Conservation (phyloP, 2,113 vertebrate species). For the Origma solitaria region DNA sequence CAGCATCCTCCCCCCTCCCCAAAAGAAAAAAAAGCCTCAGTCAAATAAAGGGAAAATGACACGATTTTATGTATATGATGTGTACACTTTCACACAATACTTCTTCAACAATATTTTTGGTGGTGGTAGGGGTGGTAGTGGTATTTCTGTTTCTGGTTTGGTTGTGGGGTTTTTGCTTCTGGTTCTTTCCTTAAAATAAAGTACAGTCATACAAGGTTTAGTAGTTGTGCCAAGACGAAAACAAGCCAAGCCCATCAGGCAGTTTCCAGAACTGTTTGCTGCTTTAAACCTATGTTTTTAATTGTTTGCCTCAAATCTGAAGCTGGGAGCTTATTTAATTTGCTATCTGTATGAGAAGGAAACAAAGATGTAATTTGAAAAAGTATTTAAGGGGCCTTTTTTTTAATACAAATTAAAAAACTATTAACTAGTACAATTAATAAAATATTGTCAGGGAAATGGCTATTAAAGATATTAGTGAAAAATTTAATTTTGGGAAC, state of each 20-base stretch:
- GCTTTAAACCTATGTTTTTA: background rate
- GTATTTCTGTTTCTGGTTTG: background rate
- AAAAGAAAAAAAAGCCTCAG: background rate
- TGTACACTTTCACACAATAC: background rate
- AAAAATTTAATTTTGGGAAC: background rate
- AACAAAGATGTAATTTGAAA: background rate
- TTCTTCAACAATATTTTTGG: background rate
- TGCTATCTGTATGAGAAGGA: background rate
- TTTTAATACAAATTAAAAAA: background rate
- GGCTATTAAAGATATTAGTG: background rate
- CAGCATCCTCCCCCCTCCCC: rapidly evolving
- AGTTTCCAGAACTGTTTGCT: background rate
- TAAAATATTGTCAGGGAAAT: background rate
- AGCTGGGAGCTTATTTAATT: background rate
- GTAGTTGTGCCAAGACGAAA: background rate
- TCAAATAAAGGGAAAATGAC: background rate
- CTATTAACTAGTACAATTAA: background rate
- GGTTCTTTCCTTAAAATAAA: background rate
- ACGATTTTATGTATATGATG: background rate
- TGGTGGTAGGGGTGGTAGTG: too few species aligned
- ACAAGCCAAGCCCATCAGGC: background rate
- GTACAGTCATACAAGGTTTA: background rate
- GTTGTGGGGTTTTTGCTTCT: background rate
- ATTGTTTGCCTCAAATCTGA: background rate
- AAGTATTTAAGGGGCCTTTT: background rate